Percentiles rank a stretch among this genome's conserved stretches.
Conservation (phyloP, 1,140 invertebrate genomes). For the Octopus sinensis region DNA sequence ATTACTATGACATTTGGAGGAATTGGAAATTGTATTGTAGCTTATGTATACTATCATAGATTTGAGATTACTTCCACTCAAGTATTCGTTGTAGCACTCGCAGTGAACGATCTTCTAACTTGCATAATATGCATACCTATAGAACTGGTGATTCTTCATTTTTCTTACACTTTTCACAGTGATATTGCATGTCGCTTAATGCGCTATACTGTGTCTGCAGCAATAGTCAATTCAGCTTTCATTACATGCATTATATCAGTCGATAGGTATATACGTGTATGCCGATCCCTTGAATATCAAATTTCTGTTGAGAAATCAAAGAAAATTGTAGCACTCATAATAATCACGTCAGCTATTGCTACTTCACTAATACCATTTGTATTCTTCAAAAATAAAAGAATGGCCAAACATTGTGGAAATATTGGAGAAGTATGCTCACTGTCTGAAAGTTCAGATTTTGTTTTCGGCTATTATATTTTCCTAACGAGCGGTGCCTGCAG, state of each 20-base stretch:
- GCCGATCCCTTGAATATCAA: neutral
- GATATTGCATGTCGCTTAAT: slow-evolving; percentile 9
- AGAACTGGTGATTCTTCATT: neutral
- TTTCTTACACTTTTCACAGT: slow-evolving; percentile 6
- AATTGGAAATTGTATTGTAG: neutral
- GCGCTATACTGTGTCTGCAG: neutral
- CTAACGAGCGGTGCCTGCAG: neutral
- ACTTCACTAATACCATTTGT: neutral
- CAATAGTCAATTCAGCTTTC: neutral
- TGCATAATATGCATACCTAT: slow-evolving; percentile 3
- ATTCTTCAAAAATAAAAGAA: neutral
- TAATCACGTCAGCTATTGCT: neutral
- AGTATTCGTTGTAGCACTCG: neutral
- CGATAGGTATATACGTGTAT: slow-evolving; percentile 3
- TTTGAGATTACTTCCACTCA: slow-evolving; percentile 1
- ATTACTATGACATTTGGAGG: neutral
- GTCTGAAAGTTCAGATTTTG: neutral
- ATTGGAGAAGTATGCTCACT: slow-evolving; percentile 7
- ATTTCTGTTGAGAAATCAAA: neutral
- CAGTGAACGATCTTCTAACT: neutral
- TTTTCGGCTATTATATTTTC: neutral
- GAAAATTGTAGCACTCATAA: neutral
- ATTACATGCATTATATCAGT: slow-evolving; percentile 9
- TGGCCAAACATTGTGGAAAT: neutral
- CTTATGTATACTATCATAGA: slow-evolving; percentile 5